Evolutionary conservation across 2,113 vertebrate species (phyloP).

Genomic region (Sylvietta virens): DNA sequence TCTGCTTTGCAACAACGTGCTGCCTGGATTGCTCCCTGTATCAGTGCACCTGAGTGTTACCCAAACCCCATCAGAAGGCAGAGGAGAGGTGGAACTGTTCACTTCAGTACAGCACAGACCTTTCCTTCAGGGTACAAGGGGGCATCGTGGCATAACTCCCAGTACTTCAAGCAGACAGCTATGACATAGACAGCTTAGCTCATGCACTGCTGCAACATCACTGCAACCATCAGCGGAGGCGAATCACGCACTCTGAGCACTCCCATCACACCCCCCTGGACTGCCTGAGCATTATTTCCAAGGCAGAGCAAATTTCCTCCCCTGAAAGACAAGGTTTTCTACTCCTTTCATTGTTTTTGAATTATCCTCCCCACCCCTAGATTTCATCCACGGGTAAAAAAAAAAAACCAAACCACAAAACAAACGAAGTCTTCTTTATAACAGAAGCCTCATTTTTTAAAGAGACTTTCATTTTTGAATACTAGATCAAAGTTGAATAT

Average conservation of each 20-base stretch:
- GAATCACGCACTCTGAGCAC: background rate
- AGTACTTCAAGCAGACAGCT: background rate
- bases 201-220: slow-evolving; percentile 12
- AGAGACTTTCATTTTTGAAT: background rate
- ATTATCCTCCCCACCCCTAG: background rate
- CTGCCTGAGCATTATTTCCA: background rate
- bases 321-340: background rate
- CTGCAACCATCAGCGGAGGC: background rate
- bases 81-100: background rate
- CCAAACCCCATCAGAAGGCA: background rate
- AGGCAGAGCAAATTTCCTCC: background rate
- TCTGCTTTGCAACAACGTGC: background rate
- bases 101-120: background rate
- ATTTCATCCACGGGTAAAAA: background rate
- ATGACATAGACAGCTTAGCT: slow-evolving; percentile 15
- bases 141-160: background rate
- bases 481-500: background rate
- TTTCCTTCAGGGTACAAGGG: background rate
- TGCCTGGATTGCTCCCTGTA: background rate
- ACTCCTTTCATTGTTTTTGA: background rate
- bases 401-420: background rate
- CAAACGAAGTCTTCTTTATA: background rate
- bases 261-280: background rate
- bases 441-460: background rate
- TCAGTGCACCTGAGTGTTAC: background rate